phyloP scores from a whole-genome alignment of 2,797 vertebrate genomes.

The Ceyx erithaca region DNA sequence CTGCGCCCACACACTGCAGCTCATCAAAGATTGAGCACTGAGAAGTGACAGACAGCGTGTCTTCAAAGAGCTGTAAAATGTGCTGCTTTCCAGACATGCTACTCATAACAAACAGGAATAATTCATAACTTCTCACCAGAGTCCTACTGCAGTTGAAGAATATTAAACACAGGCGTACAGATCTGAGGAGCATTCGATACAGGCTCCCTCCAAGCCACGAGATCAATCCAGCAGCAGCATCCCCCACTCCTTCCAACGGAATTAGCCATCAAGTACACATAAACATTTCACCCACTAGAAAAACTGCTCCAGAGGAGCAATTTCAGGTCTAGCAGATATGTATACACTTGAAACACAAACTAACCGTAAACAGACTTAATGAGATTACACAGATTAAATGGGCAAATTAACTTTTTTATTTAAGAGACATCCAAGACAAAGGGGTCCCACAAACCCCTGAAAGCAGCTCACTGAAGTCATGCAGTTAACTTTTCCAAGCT shows the following conservation, averaged over 20 bases:
- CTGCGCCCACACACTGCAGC: neutral
- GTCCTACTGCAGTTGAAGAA: neutral
- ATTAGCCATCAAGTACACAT: neutral
- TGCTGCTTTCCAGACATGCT: slow-evolving; percentile 18
- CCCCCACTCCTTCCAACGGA: slow-evolving; percentile 14
- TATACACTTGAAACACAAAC: neutral
- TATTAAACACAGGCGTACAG: slow-evolving; percentile 1
- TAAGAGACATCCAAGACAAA: neutral
- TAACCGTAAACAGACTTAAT: slow-evolving; percentile 8
- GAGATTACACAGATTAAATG: slow-evolving; percentile 34
- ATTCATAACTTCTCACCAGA: slow-evolving; percentile 13
- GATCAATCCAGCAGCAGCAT: neutral
- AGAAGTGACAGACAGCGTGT: slow-evolving; percentile 25
- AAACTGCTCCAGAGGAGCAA: slow-evolving; percentile 28
- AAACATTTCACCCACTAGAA: slow-evolving; percentile 16
- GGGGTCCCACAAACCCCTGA: neutral
- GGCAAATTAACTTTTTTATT: neutral
- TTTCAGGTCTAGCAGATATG: slow-evolving; percentile 25
- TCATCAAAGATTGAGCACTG: neutral
- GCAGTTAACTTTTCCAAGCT: neutral
- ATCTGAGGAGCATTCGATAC: slow-evolving; percentile 14
- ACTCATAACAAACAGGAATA: neutral
- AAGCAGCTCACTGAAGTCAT: neutral
- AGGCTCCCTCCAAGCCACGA: neutral
- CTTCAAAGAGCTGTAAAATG: slow-evolving; percentile 52